phyloP scores from a whole-genome alignment of 2,888 invertebrate genomes.

The Cantharis lateralis region DNA sequence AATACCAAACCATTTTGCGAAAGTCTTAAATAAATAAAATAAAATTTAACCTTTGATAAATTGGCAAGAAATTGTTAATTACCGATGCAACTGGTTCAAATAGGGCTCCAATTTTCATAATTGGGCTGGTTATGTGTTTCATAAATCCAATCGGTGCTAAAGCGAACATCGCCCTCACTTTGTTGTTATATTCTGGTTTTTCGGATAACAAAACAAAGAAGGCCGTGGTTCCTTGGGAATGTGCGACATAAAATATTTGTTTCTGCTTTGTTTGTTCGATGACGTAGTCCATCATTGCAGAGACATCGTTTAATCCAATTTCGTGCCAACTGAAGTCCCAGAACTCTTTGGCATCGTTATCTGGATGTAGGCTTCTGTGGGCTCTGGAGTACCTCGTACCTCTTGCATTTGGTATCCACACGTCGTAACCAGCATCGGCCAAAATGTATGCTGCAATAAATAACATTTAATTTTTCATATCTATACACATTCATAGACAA shows the following conservation, averaged over 20 bases:
- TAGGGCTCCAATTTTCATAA: slow-evolving; percentile 32
- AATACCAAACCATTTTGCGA: slow-evolving; percentile 41
- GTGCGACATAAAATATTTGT: slow-evolving; percentile 50
- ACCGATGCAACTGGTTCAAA: neutral
- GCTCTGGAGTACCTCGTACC: slow-evolving; percentile 63
- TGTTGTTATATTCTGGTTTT: slow-evolving; percentile 59
- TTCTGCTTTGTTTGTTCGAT: slow-evolving; percentile 59
- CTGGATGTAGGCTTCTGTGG: slow-evolving; percentile 51
- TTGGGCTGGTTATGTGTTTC: slow-evolving; percentile 55
- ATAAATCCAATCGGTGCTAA: slow-evolving; percentile 64
- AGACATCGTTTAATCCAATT: slow-evolving; percentile 75
- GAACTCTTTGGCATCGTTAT: slow-evolving; percentile 25
- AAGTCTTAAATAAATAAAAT: neutral
- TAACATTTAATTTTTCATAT: neutral
- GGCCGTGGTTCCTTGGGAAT: slow-evolving; percentile 65
- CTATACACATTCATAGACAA: no score
- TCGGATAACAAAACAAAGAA: slow-evolving; percentile 62
- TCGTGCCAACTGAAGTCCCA: slow-evolving; percentile 72
- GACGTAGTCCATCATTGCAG: slow-evolving; percentile 77
- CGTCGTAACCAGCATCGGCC: slow-evolving; percentile 54
- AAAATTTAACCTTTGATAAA: neutral
- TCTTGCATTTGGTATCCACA: slow-evolving; percentile 65
- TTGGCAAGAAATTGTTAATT: neutral
- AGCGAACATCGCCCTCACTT: slow-evolving; percentile 60
- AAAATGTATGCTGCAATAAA: slow-evolving; percentile 57